A percentile compares a stretch with the other conserved stretches of the same genome.
Evolutionary conservation across 1,140 invertebrate species (phyloP).

Genomic region (Leguminivora glycinivorella): DNA sequence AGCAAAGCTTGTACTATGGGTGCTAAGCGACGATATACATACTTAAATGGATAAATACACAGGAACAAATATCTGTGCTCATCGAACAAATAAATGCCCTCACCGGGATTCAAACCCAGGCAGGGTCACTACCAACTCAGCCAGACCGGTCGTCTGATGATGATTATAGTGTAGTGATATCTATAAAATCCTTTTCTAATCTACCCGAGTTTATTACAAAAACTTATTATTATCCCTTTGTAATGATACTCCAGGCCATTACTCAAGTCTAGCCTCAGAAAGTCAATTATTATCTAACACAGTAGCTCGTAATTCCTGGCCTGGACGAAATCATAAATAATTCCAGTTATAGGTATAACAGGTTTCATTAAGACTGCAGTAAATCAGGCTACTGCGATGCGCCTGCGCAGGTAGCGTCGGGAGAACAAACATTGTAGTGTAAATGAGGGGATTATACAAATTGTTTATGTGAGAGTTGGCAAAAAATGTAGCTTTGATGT

Average conservation of each 20-base stretch:
- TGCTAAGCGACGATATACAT: too few species aligned
- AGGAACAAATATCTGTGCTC: too few species aligned
- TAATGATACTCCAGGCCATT: slow-evolving; percentile 23
- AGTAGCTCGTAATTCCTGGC: slow-evolving; percentile 61
- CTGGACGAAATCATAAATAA: slow-evolving; percentile 72
- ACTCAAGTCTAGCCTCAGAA: slow-evolving; percentile 44
- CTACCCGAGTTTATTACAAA: slow-evolving; percentile 5
- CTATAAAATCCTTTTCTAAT: not conserved
- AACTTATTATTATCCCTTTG: slow-evolving; percentile 17
- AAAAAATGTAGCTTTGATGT: not conserved
- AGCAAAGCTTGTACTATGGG: too few species aligned
- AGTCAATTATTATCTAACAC: slow-evolving; percentile 71
- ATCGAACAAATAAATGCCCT: too few species aligned
- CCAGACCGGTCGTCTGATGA: too few species aligned
- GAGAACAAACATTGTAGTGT: slow-evolving; percentile 32
- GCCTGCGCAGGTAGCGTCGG: slow-evolving; percentile 48
- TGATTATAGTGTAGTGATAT: not conserved
- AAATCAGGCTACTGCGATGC: slow-evolving; percentile 67
- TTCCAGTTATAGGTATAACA: slow-evolving; percentile 73
- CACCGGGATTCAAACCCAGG: too few species aligned
- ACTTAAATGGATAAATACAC: too few species aligned
- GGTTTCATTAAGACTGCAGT: slow-evolving; percentile 73
- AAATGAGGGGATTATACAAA: not conserved
- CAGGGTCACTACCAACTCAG: too few species aligned
- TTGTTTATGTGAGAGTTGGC: not conserved